Conservation (phyloP, 2,113 vertebrate species). For the Cynocephalus volans region DNA sequence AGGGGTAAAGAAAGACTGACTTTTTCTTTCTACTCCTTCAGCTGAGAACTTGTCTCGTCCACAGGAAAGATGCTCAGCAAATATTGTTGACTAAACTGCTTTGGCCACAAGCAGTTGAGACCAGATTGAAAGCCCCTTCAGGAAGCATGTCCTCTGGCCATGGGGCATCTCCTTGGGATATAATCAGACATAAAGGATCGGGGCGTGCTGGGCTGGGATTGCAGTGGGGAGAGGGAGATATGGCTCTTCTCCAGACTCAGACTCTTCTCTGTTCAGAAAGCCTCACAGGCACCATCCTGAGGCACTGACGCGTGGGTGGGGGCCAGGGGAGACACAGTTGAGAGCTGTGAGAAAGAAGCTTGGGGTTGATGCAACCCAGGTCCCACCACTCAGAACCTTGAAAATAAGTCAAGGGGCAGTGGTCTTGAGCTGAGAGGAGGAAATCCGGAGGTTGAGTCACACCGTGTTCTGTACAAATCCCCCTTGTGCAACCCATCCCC, state of each 20-base stretch:
- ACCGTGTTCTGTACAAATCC: slow-evolving; percentile 63
- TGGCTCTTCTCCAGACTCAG: neutral
- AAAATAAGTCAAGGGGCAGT: slow-evolving; percentile 64
- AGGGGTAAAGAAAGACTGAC: neutral
- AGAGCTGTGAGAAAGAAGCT: slow-evolving; percentile 38
- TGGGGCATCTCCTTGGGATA: neutral
- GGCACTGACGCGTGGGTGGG: neutral
- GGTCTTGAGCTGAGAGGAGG: slow-evolving; percentile 71
- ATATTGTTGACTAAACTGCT: neutral
- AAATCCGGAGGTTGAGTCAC: slow-evolving; percentile 82
- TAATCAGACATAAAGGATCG: neutral
- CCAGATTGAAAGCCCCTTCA: neutral
- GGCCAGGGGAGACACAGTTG: neutral
- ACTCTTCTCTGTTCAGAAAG: neutral
- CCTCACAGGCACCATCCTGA: neutral
- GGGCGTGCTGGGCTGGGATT: neutral
- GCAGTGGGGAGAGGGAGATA: neutral
- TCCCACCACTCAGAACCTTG: slow-evolving; percentile 47
- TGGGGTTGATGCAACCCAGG: neutral
- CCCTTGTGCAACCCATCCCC: slow-evolving; percentile 72
- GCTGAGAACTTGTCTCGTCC: slow-evolving; percentile 8
- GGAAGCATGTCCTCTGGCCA: neutral
- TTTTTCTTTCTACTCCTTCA: slow-evolving; percentile 3
- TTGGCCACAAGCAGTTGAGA: neutral
- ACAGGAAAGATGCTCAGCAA: neutral